Conservation (phyloP, 2,113 vertebrate species). For the Oceanites oceanicus region DNA sequence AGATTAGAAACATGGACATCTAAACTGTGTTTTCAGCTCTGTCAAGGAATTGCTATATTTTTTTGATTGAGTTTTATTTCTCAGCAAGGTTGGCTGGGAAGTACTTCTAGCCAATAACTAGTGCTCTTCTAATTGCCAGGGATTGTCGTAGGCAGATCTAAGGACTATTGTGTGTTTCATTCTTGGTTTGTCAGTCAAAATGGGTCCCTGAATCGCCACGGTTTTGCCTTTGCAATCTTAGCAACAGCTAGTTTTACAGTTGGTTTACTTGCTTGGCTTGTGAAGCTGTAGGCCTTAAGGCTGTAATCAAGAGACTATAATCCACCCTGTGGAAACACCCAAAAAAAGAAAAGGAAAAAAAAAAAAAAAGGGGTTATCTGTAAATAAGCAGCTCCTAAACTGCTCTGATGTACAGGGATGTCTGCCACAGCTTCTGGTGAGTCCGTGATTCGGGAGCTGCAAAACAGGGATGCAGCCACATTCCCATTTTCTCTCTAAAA, state of each 20-base stretch:
- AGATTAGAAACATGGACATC: not conserved
- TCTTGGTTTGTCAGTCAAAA: not conserved
- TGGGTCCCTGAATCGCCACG: not conserved
- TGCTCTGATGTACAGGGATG: not conserved
- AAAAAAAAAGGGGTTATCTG: accelerated
- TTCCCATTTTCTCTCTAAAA: not conserved
- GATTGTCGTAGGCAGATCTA: not conserved
- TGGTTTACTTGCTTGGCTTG: not conserved
- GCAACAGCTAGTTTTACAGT: not conserved
- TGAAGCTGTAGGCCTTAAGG: not conserved
- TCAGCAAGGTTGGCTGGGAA: not conserved
- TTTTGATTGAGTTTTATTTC: not conserved
- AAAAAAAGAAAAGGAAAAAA: not conserved
- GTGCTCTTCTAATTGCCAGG: not conserved
- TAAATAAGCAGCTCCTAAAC: not conserved
- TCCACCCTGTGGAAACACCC: not conserved
- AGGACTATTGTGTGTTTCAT: not conserved
- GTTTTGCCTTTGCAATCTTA: not conserved
- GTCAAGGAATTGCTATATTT: not conserved
- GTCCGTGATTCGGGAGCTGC: not conserved
- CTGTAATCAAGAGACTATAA: not conserved
- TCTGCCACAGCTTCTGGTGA: not conserved
- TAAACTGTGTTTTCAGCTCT: not conserved
- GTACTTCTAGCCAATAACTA: not conserved
- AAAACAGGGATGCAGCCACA: not conserved